These are phyloP conservation scores for Ochotona princeps DNA, from an alignment of 2,113 vertebrate species.

Conservation along the genomic window DNA sequence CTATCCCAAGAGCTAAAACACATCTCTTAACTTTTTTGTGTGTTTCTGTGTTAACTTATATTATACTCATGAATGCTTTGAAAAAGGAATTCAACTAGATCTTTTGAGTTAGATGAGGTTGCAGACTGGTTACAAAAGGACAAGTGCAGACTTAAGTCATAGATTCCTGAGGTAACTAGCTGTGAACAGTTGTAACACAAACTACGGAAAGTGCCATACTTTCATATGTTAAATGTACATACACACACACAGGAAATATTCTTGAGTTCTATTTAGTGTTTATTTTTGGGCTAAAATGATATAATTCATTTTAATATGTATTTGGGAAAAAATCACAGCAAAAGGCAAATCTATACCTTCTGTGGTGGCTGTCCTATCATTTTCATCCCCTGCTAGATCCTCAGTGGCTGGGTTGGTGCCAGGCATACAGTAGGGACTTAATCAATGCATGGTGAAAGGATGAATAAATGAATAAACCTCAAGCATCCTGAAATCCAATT, in stretches of 20 bases:
- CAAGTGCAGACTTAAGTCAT: not conserved
- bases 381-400: not conserved
- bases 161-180: slow-evolving; percentile 31
- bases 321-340: slow-evolving; percentile 36
- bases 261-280: slow-evolving; percentile 7
- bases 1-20: slow-evolving; percentile 25
- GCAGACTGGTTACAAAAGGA: not conserved
- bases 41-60: slow-evolving; percentile 30
- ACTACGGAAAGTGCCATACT: slow-evolving; percentile 19
- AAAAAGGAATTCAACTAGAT: not conserved
- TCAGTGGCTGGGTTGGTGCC: not conserved
- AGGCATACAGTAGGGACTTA: not conserved
- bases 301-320: slow-evolving; percentile 7
- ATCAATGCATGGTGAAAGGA: not conserved
- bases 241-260: not conserved
- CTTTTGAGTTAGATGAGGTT: slow-evolving; percentile 18
- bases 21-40: not conserved
- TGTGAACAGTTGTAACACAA: slow-evolving; percentile 12
- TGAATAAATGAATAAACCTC: not conserved
- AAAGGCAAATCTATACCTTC: not conserved
- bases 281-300: slow-evolving; percentile 16
- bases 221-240: not conserved
- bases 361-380: not conserved
- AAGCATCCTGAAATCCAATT: not conserved
- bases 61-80: not conserved